Base-by-base conservation (phyloP, 2,113 vertebrate genomes). In the Gopherus flavomarginatus region DNA sequence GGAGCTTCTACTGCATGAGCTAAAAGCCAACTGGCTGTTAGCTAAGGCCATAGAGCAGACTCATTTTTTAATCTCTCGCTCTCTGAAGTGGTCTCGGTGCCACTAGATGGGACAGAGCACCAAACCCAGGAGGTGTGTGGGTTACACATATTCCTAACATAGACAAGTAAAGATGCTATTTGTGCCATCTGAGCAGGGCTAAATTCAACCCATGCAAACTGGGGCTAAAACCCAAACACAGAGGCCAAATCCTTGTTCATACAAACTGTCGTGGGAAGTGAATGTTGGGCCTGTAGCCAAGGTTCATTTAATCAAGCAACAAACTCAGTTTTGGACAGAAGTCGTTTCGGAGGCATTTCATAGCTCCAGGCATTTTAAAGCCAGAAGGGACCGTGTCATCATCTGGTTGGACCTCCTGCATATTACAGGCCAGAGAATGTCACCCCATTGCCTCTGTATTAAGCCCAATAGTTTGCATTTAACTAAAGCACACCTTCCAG, bases 241-340 rank as follows among this genome's bases (percentile, higher is more conserved):
- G 80, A 49, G 4, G 4, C 10, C 88, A 31, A 53, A 7, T 19
- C 38, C 52, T 69, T 78, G 22, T 38, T 52, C 52, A 49, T 24
- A 86, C 2, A 6, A 47, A 84, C 62, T 27, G 38, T 77, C 50
- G 52, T 3, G 52, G 81, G 6, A 52, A 10, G 31, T 12, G 5
- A 1, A 53, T 47, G 57, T 81, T 77, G 27, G 9, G 11, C 11
- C 21, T 12, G 44, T 14, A 81, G 47, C 38, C 9, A 26, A 77
- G 56, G 11, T 24, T 81, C 19, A 77, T 88, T 81, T 44, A 16
- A 17, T 19, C 27, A 57, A 69, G 8, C 4, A 91, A n/a, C 8
- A 59, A 53, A 4, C 2, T 2, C 35, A 10, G 2, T 0, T 49
- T 85, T 53, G 9, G 35, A 29, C 57, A 4, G 83, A 84, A 87